Base-by-base conservation (phyloP, 2,113 vertebrate species). In the Ochotona curzoniae region DNA sequence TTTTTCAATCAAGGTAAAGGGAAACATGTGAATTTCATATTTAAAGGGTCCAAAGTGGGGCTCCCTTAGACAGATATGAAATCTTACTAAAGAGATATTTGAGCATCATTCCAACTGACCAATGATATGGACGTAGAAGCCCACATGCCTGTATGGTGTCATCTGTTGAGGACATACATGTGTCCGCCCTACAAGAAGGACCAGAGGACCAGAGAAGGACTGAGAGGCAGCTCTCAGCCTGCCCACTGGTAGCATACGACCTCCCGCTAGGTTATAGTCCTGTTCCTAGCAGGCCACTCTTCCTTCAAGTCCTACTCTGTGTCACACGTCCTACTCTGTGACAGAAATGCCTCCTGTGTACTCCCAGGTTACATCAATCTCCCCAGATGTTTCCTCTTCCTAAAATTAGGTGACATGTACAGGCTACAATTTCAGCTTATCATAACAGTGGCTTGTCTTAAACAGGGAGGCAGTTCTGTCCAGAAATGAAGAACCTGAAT, bases 1-100 rank as follows among this genome's bases (percentile, higher is more conserved):
- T 75, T 96, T 83, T 61, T 94, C 66, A 81, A 25, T 13, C 35
- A 47, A 79, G 26, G 26, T 92, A 63, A 51, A 67, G 25, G 35
- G 12, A 21, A 84, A 25, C 15, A 49, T 78, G 57, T 54, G 87
- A 89, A 73, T 73, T 81, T n/a, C 35, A 26, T 32, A 51, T 23
- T 67, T 73, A 70, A 74, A 69, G 38, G 11, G 25, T 63, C 3
- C 74, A 82, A 76, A 74, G 30, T 54, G 66, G 66, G 23, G 3
- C 30, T 86, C n/a, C 74, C 26, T 8, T 47, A 18, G 25, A 14
- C 35, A 66, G 57, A 87, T 25, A 51, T 51, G 28, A 81, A 28
- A 73, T 80, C 74, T 54, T 38, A 63, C 49, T 74, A 28, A 47
- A 79, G 61, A 89, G 83, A 49, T 14, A 47, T n/a, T 21, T 67